Evolutionary conservation across 2,113 vertebrate genomes (phyloP).

Genomic region (Bambusicola thoracicus): DNA sequence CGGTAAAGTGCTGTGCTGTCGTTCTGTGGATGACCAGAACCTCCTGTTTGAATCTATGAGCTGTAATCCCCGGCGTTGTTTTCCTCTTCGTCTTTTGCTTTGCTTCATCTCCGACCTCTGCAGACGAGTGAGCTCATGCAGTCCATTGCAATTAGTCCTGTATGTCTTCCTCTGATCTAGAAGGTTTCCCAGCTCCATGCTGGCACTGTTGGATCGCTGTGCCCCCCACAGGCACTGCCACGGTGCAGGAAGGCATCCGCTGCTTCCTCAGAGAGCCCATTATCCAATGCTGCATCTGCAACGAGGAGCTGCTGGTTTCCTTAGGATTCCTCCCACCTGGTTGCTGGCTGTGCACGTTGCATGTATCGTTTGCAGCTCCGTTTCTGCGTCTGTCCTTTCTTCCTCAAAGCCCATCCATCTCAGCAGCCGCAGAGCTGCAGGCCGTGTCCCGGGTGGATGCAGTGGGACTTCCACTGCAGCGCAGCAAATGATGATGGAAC

Average conservation of each 20-base stretch:
- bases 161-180: background rate
- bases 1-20: background rate
- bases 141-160: too few species aligned
- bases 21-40: background rate
- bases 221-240: conserved; percentile 54
- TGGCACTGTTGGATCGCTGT: conserved; percentile 21
- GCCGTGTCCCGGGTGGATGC: accelerated
- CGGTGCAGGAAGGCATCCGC: background rate
- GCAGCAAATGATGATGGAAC: background rate
- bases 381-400: background rate
- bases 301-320: background rate
- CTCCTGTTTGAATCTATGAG: background rate
- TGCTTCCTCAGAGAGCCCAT: background rate
- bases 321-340: background rate
- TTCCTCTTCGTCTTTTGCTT: background rate
- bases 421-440: background rate
- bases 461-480: background rate
- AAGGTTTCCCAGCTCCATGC: background rate
- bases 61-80: background rate
- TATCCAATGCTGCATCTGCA: background rate
- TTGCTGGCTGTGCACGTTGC: background rate
- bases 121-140: accelerated
- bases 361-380: background rate
- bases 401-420: background rate
- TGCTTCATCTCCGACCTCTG: background rate